Evolutionary conservation across 2,888 invertebrate species (phyloP), one percentile per base, ranked within the genome.

Genomic region (Geophilus truncorum): DNA sequence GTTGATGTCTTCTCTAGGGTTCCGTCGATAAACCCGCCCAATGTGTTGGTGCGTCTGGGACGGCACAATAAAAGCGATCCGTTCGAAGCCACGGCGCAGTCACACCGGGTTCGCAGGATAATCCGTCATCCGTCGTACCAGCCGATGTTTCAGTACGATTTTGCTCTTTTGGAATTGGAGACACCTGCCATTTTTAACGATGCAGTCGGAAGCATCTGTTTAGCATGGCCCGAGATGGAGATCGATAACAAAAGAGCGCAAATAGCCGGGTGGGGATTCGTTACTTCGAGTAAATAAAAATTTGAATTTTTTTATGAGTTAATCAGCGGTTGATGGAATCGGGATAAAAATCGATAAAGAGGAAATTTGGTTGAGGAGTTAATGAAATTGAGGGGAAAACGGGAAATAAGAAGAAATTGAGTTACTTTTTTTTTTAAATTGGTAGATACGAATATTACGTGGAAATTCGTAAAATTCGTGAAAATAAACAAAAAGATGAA

Each of bases 111-210:
- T 70, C 25, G 28, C 25, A 25, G 9, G 2, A 70, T 70, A 28
- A 28, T 70, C 10, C 70, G 70, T 10, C 70, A 70, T 28, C 70
- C 70, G 25, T 5, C 25, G 10, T 70, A 70, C 70, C 15, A 1
- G 4, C 28, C 70, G 10, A 28, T 70, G 70, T 70, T 70, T 15
- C 23, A 10, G 7, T 25, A 70, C 28, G 70, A 70, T 70, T 70
- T 70, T 70, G 70, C 70, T 5, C 70, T 70, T 25, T 28, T 70
- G 28, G 70, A 70, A 25, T 70, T 70, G 70, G 70, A 70, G n/a
- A 70, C 28, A 10, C 25, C 28, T 15, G 70, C 70, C 5, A 4
- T 15, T 25, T 28, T 70, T 25, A 28, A 25, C 28, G 28, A 70
- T 70, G 70, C 70, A 12, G 28, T 70, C 1, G 2, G 3, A 5